Evolutionary conservation across 1,140 invertebrate genomes (phyloP).

Genomic region (Sesamia nonagrioides): DNA sequence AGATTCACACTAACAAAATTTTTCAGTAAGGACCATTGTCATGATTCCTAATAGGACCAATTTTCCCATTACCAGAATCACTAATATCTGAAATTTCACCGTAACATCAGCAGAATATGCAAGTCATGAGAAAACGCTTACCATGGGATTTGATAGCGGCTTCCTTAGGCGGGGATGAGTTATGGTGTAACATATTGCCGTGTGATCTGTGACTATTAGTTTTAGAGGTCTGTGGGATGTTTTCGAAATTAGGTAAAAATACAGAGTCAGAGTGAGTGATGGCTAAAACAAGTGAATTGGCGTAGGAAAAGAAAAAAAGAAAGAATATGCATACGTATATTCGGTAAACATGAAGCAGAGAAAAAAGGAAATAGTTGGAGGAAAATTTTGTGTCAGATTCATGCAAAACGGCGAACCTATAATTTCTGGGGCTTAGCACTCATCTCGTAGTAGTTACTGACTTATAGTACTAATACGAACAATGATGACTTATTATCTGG

Average conservation of each 20-base stretch:
- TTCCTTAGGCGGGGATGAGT: constrained; percentile 80
- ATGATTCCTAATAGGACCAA: background rate
- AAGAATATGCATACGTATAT: too few relatives aligned
- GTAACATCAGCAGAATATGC: constrained; percentile 72
- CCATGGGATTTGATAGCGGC: constrained; percentile 76
- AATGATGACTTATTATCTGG: too few relatives aligned
- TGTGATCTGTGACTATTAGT: constrained; percentile 60
- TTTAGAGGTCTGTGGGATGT: constrained; percentile 37
- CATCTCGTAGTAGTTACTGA: too few relatives aligned
- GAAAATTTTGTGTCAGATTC: too few relatives aligned
- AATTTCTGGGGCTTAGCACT: too few relatives aligned
- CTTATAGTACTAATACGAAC: too few relatives aligned
- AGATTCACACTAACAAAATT: background rate
- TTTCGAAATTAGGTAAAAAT: constrained; percentile 25
- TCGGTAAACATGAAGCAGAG: background rate
- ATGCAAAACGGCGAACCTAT: too few relatives aligned
- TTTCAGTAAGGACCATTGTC: background rate
- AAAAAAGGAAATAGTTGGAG: too few relatives aligned
- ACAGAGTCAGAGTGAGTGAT: background rate
- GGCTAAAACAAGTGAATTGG: too few relatives aligned
- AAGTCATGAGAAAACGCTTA: constrained; percentile 87
- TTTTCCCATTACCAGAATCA: background rate
- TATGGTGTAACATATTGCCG: constrained; percentile 74
- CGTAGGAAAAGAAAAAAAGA: too few relatives aligned
- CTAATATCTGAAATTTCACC: constrained; percentile 8